Percentiles rank a stretch among this genome's conserved stretches.
phyloP scores from a whole-genome alignment of 1,140 invertebrate species.

The Chelonus insularis region DNA sequence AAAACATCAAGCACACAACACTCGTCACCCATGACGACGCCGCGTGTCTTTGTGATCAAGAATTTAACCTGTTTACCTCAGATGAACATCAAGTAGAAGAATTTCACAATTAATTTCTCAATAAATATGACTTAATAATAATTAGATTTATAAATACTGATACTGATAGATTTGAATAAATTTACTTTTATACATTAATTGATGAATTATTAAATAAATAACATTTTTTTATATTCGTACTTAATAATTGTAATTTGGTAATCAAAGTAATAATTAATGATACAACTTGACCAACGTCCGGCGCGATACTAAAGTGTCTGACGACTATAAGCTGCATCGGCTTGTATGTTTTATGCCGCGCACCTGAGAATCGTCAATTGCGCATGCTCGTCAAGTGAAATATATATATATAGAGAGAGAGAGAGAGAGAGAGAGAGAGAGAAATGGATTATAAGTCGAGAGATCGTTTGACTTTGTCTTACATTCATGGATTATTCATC shows the following conservation, averaged over 20 bases:
- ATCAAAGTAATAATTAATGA: too few relatives aligned
- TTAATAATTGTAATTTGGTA: too few relatives aligned
- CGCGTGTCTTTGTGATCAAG: constrained; percentile 17
- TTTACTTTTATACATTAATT: too few relatives aligned
- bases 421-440: background rate
- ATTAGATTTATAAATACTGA: background rate
- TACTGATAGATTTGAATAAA: background rate
- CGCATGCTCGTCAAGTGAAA: background rate
- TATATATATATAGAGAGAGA: background rate
- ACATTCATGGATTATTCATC: too few relatives aligned
- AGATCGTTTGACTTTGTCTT: too few relatives aligned
- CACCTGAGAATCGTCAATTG: background rate
- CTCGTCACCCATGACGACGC: constrained; percentile 46
- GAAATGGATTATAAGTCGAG: background rate
- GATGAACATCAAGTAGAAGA: background rate
- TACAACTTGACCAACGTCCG: constrained; percentile 29
- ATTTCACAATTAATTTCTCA: background rate
- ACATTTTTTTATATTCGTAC: too few relatives aligned
- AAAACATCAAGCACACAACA: constrained; percentile 44
- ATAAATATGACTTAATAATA: background rate
- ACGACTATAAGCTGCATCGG: background rate
- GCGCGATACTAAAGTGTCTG: constrained; percentile 39
- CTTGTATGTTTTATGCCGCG: constrained; percentile 1
- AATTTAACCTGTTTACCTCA: constrained; percentile 27
- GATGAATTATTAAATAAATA: too few relatives aligned